Base-by-base conservation (phyloP, 2,888 invertebrate genomes). In the Eupithecia insigniata region DNA sequence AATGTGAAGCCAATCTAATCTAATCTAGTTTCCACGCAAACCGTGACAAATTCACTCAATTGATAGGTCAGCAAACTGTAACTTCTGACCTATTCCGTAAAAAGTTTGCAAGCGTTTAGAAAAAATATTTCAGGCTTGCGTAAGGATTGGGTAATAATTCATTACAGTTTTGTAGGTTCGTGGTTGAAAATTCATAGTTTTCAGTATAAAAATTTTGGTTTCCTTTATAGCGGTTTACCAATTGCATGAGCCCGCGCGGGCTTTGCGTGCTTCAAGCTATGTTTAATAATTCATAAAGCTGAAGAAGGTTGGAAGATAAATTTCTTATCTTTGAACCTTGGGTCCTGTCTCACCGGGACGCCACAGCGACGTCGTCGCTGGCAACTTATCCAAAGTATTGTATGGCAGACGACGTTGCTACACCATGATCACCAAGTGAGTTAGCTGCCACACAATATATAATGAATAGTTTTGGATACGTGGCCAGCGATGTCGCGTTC, bases 161-260 rank as follows among this genome's bases (percentile, higher is more conserved):
- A 91, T 93, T 92, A 79, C 92, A 92, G n/a, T n/a, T n/a, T n/a
- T n/a, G n/a, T n/a, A 92, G 85, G 78, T 84, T 90, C 92, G 92
- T 92, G 92, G 89, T 89, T 85, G 78, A 81, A 43, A 85, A 90
- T 89, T 92, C 91, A 83, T 92, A 89, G 84, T 88, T 89, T 90
- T 89, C 89, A 87, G 89, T 86, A 85, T 86, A 85, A n/a, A n/a
- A n/a, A n/a, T n/a, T n/a, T n/a, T n/a, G n/a, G n/a, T n/a, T n/a
- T n/a, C n/a, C n/a, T n/a, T n/a, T n/a, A n/a, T n/a, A n/a, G n/a
- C n/a, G n/a, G n/a, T n/a, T n/a, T n/a, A n/a, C n/a, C n/a, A n/a
- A n/a, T n/a, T n/a, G n/a, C n/a, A n/a, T n/a, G n/a, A 18, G 43
- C 18, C 43, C 39, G 39, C 18, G 18, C 39, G 39, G 39, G 39